Evolutionary conservation across 2,797 vertebrate species (phyloP).

Genomic region (Rhynchonycteris naso): DNA sequence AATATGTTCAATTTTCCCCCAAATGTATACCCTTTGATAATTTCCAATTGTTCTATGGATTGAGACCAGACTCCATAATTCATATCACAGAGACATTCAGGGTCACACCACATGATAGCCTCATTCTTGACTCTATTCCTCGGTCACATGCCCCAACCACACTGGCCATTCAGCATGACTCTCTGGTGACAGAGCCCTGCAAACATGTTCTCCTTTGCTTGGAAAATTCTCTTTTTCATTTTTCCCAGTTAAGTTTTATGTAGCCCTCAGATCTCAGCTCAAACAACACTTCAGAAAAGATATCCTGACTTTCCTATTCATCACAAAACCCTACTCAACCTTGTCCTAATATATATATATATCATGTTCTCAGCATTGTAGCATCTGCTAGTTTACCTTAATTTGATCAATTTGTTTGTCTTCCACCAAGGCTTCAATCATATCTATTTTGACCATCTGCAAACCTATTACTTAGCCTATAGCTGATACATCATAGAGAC

Average conservation of each 20-base stretch:
- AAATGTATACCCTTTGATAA: background rate
- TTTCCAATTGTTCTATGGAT: conserved; percentile 31
- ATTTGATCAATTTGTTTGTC: background rate
- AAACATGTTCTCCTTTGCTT: background rate
- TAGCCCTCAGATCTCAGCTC: background rate
- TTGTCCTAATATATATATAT: background rate
- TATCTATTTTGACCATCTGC: background rate
- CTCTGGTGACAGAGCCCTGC: background rate
- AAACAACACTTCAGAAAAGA: background rate
- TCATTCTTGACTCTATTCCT: background rate
- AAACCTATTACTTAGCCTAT: background rate
- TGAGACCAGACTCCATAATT: background rate
- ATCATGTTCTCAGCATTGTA: background rate
- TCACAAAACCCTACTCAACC: background rate
- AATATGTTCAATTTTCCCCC: background rate
- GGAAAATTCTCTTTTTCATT: background rate
- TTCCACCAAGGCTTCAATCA: background rate
- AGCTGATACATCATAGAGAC: background rate
- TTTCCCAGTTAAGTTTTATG: background rate
- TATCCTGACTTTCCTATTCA: background rate
- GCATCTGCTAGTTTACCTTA: background rate
- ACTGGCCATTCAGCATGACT: background rate
- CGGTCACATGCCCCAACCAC: background rate
- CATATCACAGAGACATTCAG: background rate
- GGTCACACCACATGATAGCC: background rate